Evolutionary conservation across 2,797 vertebrate species (phyloP), one percentile per base, ranked within the genome.

Genomic region (Decapterus maruadsi): DNA sequence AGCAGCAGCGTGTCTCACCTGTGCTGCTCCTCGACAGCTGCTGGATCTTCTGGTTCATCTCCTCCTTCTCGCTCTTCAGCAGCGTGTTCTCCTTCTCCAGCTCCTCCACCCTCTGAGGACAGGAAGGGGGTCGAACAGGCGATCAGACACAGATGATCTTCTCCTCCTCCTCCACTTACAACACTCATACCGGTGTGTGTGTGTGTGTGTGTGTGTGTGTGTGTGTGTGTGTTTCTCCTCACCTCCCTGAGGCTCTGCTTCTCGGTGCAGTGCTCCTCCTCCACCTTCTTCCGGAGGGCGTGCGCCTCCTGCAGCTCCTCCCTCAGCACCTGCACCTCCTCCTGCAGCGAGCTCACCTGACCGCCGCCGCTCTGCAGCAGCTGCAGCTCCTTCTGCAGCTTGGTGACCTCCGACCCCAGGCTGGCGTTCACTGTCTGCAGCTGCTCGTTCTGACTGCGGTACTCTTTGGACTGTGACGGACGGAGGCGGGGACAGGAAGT

Each of bases 41-140:
- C 13, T 95, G 90, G 61, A 97, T 96, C 68, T 72, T 95, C 57
- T 82, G 94, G 91, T 98, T 98, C 58, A 99, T 92, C 43, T 96
- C 94, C 45, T 99, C 97, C 85, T 98, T 99, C 74, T 99, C 96
- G 19, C 90, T 92, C 91, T 98, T 99, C 88, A 99, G 87, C 66
- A 96, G 82, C 0, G 89, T 36, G 0, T 98, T 99, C 76, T 99
- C 97, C 13, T 73, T 90, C 92, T 98, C 95, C 90, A 99, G 92
- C 84, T 98, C 96, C 0, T 95, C 84, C 66, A 99, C 96, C 20
- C 94, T 93, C 98, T 99, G 75, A 0, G 13, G 45, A 48, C 78
- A 31, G 11, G 22, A 71, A 26, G 26, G 26, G 26, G 4, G 4
- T 34, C 17, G 2, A 13, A 58, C 56, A 42, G 11, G 3, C 12